phyloP scores from a whole-genome alignment of 2,797 vertebrate genomes.

The Cottoperca gobio region DNA sequence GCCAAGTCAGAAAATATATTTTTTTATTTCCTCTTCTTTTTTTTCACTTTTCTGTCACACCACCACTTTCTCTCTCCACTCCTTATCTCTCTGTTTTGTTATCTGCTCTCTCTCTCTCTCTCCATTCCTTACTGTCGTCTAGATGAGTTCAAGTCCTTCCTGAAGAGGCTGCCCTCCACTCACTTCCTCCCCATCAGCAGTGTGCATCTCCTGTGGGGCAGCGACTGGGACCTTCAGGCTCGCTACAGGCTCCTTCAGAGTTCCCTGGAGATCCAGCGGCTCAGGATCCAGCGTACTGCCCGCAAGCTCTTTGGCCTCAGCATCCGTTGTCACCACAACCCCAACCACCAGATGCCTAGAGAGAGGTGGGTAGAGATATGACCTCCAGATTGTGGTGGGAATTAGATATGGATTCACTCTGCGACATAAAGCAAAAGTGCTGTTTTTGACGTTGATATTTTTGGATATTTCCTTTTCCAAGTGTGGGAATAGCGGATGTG shows the following conservation, averaged over 20 bases:
- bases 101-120: constrained; percentile 1
- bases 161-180: constrained; percentile 97
- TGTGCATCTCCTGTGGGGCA: constrained; percentile 99
- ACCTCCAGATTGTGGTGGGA: constrained; percentile 23
- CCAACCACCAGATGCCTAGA: constrained; percentile 98
- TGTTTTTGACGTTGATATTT: constrained; percentile 2
- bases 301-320: constrained; percentile 98
- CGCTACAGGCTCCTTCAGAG: constrained; percentile 97
- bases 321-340: constrained; percentile 97
- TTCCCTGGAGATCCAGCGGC: constrained; percentile 92
- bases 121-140: constrained; percentile 20
- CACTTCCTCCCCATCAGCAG: constrained; percentile 98
- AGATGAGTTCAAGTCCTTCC: constrained; percentile 99
- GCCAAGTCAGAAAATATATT: not conserved
- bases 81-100: constrained; percentile 1
- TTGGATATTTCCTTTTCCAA: constrained; percentile 19
- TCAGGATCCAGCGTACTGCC: constrained; percentile 96
- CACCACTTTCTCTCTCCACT: not conserved
- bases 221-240: constrained; percentile 98
- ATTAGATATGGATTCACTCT: constrained; percentile 34
- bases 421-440: constrained; percentile 4
- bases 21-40: not conserved
- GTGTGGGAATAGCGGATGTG: constrained; percentile 3
- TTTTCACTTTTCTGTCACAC: constrained; percentile 5
- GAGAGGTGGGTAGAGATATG: constrained; percentile 89